These are phyloP conservation scores for Druceiella hillmani DNA, from an alignment of 2,888 invertebrate species.

Conservation along the genomic window DNA sequence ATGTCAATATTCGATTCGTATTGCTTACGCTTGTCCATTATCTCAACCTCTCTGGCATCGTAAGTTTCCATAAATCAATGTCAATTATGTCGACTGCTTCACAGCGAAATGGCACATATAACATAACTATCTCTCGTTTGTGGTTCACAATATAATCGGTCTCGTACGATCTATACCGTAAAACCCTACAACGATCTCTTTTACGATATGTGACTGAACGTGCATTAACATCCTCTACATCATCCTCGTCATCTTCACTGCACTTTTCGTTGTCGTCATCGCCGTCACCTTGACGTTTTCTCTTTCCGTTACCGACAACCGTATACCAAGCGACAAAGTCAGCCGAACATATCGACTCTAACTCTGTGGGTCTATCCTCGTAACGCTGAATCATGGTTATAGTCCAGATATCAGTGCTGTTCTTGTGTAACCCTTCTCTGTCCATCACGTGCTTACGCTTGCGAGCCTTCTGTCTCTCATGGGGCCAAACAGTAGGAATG, in stretches of 20 bases:
- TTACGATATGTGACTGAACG: no score
- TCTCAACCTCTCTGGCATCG: no score
- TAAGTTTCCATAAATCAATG: background rate
- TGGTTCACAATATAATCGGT: slow-evolving; percentile 5
- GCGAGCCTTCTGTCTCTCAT: slow-evolving; percentile 26
- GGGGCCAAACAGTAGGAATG: slow-evolving; percentile 22
- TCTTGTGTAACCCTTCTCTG: slow-evolving; percentile 19
- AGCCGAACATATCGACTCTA: slow-evolving; percentile 24
- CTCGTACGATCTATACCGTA: slow-evolving; percentile 12
- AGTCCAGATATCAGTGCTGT: slow-evolving; percentile 29
- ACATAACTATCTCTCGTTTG: slow-evolving; percentile 13
- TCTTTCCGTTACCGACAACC: slow-evolving; percentile 11
- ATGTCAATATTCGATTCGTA: slow-evolving; percentile 13
- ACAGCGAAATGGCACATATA: slow-evolving; percentile 10
- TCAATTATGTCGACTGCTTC: slow-evolving; percentile 10
- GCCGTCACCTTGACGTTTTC: slow-evolving; percentile 14
- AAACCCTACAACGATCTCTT: slow-evolving; percentile 7
- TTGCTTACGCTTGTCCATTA: no score
- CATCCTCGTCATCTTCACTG: background rate
- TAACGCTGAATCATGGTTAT: slow-evolving; percentile 28
- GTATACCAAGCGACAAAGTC: slow-evolving; percentile 26
- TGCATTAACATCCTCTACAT: no score
- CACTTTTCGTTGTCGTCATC: slow-evolving; percentile 1
- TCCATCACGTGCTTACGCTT: slow-evolving; percentile 25
- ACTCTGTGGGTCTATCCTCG: slow-evolving; percentile 25